Evolutionary conservation across 2,113 vertebrate genomes (phyloP).

Genomic region (Pleuronectes platessa): DNA sequence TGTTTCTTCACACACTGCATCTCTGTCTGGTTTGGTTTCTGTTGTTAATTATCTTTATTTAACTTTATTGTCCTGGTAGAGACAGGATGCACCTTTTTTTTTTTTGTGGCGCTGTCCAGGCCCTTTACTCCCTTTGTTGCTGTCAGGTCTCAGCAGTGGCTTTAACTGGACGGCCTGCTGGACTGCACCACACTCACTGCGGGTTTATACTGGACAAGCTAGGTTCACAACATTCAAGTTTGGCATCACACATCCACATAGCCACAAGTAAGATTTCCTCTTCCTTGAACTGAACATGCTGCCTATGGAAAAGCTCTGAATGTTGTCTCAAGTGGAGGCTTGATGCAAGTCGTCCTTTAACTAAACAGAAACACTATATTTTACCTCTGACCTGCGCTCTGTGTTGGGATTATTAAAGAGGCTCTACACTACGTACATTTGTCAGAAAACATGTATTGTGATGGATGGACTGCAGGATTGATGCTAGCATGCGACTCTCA

Average conservation of each 20-base stretch:
- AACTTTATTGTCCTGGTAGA: conserved; percentile 25
- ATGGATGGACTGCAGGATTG: conserved; percentile 21
- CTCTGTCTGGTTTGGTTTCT: conserved; percentile 20
- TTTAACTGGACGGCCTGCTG: conserved; percentile 22
- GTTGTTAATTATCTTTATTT: conserved; percentile 16
- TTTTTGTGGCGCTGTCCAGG: conserved; percentile 25
- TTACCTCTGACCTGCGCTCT: conserved; percentile 53
- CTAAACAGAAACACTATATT: conserved; percentile 48
- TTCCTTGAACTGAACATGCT: conserved; percentile 42
- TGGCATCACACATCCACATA: conserved; percentile 34
- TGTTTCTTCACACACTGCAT: conserved; percentile 34
- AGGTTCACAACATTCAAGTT: conserved; percentile 18
- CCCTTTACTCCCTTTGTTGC: neutral
- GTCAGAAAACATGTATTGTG: conserved; percentile 13
- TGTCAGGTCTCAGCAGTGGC: conserved; percentile 9
- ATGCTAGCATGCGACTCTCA: conserved; percentile 38
- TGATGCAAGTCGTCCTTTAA: conserved; percentile 57
- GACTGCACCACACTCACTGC: conserved; percentile 11
- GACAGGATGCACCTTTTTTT: conserved; percentile 48
- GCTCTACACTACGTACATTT: conserved; percentile 31
- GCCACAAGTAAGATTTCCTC: conserved; percentile 40
- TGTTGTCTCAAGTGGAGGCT: conserved; percentile 42
- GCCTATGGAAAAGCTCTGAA: conserved; percentile 58
- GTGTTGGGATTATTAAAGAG: conserved; percentile 17
- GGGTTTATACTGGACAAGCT: conserved; percentile 17